Evolutionary conservation across 2,888 invertebrate species (phyloP).

Genomic region (Tenthredo scrophulariae): DNA sequence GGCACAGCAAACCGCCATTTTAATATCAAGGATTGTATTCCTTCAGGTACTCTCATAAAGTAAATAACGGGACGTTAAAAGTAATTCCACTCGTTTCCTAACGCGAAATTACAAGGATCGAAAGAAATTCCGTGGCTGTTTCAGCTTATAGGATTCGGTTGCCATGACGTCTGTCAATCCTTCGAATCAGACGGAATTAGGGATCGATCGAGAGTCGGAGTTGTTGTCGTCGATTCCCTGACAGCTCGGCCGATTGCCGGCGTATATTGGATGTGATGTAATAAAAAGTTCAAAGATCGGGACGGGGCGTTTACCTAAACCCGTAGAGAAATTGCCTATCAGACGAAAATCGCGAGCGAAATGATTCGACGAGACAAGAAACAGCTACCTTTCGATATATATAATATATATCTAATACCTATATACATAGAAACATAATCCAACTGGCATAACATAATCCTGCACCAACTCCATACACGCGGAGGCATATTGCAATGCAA

Average conservation of each 20-base stretch:
- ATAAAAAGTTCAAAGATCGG: conserved; percentile 64
- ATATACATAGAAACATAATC: no score
- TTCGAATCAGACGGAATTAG: conserved; percentile 29
- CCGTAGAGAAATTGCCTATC: conserved; percentile 52
- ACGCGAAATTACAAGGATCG: background rate
- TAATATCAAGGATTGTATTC: background rate
- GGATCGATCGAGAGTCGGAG: conserved; percentile 27
- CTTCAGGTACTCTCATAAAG: background rate
- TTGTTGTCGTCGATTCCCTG: conserved; percentile 30
- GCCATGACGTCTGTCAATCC: conserved; percentile 32
- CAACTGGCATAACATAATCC: background rate
- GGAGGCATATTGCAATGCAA: background rate
- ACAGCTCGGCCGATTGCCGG: conserved; percentile 61
- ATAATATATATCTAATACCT: background rate
- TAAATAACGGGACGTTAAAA: background rate
- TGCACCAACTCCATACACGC: background rate
- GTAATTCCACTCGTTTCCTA: background rate
- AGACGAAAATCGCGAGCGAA: conserved; percentile 35
- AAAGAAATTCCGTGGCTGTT: background rate
- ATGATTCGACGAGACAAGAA: background rate
- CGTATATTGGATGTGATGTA: conserved; percentile 67
- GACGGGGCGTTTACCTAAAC: conserved; percentile 29
- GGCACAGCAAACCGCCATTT: background rate
- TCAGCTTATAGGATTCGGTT: background rate
- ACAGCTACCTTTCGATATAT: background rate